phyloP scores from a whole-genome alignment of 2,797 vertebrate genomes.

The Eulemur mongoz region DNA sequence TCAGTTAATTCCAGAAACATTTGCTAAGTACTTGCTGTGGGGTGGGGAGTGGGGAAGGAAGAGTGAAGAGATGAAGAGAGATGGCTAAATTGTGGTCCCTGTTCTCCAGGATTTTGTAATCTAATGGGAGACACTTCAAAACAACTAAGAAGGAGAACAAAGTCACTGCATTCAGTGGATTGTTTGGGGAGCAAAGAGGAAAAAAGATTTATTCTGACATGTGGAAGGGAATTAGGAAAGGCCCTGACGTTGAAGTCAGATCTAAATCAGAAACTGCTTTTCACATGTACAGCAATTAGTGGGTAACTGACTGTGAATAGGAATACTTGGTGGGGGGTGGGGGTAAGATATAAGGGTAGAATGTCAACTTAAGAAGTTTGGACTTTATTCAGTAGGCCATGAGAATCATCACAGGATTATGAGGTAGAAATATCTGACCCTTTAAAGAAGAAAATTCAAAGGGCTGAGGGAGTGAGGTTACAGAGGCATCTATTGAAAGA shows the following conservation, averaged over 20 bases:
- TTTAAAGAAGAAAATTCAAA: background rate
- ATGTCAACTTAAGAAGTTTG: background rate
- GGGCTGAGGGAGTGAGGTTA: background rate
- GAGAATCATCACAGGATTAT: background rate
- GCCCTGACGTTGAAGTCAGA: background rate
- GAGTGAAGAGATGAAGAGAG: background rate
- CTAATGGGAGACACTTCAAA: background rate
- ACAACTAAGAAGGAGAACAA: background rate
- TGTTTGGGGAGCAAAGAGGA: constrained; percentile 21
- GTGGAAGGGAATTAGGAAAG: background rate
- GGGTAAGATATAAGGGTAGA: background rate
- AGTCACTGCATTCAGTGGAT: background rate
- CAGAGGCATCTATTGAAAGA: background rate
- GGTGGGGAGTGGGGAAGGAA: background rate
- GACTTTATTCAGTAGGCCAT: background rate
- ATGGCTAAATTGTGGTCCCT: background rate
- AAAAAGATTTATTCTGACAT: background rate
- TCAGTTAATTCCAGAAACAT: background rate
- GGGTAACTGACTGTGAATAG: background rate
- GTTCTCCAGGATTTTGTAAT: background rate
- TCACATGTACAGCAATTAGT: background rate
- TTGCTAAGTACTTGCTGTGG: background rate
- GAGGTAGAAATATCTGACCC: background rate
- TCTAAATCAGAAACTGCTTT: background rate
- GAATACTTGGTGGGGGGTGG: background rate